Evolutionary conservation across 2,888 invertebrate species (phyloP).

Genomic region (Lacanobia oleracea): DNA sequence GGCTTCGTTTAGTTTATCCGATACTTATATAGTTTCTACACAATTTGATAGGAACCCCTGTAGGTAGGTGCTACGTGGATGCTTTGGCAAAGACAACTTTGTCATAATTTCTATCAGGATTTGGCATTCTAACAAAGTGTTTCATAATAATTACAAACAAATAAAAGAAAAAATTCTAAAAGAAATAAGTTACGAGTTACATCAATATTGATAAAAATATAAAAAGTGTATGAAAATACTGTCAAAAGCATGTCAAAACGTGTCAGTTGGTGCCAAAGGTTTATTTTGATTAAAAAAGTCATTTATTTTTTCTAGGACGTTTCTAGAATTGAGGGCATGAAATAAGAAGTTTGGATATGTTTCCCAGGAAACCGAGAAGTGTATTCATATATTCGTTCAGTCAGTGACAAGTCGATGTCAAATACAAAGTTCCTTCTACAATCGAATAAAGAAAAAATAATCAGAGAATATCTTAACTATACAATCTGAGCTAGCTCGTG

Average conservation of each 20-base stretch:
- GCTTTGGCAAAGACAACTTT: constrained; percentile 67
- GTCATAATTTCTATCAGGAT: neutral
- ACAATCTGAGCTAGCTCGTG: no score
- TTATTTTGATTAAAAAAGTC: neutral
- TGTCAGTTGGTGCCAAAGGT: constrained; percentile 5
- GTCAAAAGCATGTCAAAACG: constrained; percentile 19
- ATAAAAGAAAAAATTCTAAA: constrained; percentile 17
- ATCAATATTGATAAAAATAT: neutral
- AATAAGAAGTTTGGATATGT: constrained; percentile 32
- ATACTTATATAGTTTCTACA: constrained; percentile 56
- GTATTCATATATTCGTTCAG: no score
- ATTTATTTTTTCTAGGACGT: neutral
- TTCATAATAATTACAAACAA: constrained; percentile 4
- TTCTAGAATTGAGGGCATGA: neutral
- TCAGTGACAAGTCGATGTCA: no score
- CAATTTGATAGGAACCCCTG: constrained; percentile 44
- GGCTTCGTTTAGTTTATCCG: constrained; percentile 46
- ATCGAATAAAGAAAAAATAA: no score
- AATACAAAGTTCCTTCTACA: no score
- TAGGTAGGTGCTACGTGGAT: constrained; percentile 68
- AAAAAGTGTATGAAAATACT: constrained; percentile 11
- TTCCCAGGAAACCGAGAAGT: neutral
- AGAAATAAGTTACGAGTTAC: constrained; percentile 1
- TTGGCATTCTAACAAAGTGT: constrained; percentile 4
- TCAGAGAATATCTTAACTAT: no score